Percentiles rank a stretch among this genome's conserved stretches.
These are phyloP conservation scores for Anguilla japonica DNA, from an alignment of 2,113 vertebrate genomes.

Conservation along the genomic window DNA sequence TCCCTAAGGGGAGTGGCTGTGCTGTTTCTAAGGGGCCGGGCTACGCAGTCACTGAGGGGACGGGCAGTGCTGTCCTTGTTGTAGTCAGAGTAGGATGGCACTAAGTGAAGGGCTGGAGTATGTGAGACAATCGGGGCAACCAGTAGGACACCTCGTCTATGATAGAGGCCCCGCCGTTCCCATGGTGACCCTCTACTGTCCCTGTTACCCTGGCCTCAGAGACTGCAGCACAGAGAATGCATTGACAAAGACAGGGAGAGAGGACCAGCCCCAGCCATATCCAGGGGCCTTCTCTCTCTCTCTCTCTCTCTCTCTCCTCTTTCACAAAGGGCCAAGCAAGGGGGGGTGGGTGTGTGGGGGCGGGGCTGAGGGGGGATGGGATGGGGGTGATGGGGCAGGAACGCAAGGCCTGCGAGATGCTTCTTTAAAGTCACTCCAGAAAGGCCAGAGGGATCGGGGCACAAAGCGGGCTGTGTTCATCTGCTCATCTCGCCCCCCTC, in stretches of 20 bases:
- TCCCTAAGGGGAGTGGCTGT: too few species aligned
- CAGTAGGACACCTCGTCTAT: too few species aligned
- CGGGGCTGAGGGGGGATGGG: too few species aligned
- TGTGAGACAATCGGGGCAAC: too few species aligned
- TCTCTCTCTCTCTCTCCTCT: not conserved
- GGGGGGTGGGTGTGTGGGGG: slow-evolving; percentile 14
- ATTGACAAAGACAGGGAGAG: slow-evolving; percentile 32
- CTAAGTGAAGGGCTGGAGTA: too few species aligned
- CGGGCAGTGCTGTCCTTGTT: too few species aligned
- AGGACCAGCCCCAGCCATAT: slow-evolving; percentile 37
- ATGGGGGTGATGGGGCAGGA: too few species aligned
- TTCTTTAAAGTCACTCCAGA: slow-evolving; percentile 8
- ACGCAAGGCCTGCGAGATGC: slow-evolving; percentile 8
- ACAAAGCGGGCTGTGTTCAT: slow-evolving; percentile 12
- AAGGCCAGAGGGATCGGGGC: not conserved
- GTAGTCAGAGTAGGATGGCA: too few species aligned
- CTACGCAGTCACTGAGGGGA: too few species aligned
- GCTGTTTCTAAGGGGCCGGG: too few species aligned
- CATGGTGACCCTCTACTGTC: too few species aligned
- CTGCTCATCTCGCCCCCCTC: too few species aligned
- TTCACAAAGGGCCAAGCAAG: slow-evolving; percentile 23
- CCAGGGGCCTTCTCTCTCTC: not conserved
- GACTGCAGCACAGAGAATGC: slow-evolving; percentile 19
- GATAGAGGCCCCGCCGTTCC: not conserved
- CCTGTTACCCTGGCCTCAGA: not conserved